These are phyloP conservation scores for Patella depressa DNA, from an alignment of 2,888 invertebrate genomes.

Conservation along the genomic window DNA sequence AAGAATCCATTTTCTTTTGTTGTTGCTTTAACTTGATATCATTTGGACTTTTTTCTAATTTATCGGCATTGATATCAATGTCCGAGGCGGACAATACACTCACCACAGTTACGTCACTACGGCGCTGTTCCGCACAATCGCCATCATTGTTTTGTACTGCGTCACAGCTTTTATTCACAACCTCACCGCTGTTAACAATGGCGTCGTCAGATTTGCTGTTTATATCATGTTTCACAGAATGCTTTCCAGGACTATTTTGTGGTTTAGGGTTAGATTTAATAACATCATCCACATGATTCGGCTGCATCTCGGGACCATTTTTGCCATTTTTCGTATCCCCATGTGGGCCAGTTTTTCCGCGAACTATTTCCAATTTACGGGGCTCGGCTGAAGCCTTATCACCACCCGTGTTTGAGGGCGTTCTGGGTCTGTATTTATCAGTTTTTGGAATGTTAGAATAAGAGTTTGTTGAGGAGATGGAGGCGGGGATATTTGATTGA, in stretches of 20 bases:
- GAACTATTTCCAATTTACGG: not conserved
- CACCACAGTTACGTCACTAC: conserved; percentile 18
- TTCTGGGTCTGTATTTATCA: not conserved
- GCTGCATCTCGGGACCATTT: not conserved
- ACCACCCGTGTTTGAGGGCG: not conserved
- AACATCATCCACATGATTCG: not conserved
- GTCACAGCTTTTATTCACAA: not conserved
- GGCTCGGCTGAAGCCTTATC: not conserved
- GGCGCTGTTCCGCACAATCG: conserved; percentile 8
- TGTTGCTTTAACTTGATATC: not conserved
- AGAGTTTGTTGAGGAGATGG: not conserved
- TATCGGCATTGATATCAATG: conserved; percentile 16
- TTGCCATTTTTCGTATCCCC: not conserved
- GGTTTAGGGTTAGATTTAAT: not conserved
- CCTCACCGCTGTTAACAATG: not conserved
- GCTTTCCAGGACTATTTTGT: not conserved
- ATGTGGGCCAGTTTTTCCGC: not conserved
- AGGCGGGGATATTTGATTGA: not conserved
- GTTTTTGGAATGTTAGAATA: not conserved
- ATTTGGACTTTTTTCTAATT: not conserved
- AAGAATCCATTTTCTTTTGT: too few species aligned
- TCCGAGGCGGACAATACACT: conserved; percentile 27
- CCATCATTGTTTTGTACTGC: not conserved
- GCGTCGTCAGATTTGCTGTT: not conserved
- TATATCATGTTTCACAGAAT: not conserved